Percentiles rank a stretch among this genome's conserved stretches.
These are phyloP conservation scores for Otolemur garnettii DNA, from an alignment of 2,113 vertebrate genomes.

Conservation along the genomic window DNA sequence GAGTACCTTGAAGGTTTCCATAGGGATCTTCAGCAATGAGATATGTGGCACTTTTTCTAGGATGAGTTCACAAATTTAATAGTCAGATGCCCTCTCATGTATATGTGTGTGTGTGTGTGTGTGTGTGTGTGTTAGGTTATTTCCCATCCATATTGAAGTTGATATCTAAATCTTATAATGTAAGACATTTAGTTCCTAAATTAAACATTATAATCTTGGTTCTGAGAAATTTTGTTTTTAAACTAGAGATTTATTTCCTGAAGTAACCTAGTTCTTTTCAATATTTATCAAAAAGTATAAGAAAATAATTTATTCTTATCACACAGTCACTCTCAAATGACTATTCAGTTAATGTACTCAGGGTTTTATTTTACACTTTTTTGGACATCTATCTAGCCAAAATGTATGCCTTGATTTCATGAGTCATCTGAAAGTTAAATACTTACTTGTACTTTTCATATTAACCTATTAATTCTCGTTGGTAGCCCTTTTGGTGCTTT, in stretches of 20 bases:
- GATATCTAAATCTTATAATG: conserved; percentile 14
- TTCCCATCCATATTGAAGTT: background rate
- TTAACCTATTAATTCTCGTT: background rate
- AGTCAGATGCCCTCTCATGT: too few relatives aligned
- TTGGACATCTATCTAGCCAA: background rate
- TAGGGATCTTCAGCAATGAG: too few relatives aligned
- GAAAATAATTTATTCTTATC: conserved; percentile 46
- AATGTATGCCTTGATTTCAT: conserved; percentile 21
- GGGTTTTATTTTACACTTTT: background rate
- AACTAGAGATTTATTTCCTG: background rate
- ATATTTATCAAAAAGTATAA: background rate
- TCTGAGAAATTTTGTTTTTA: background rate
- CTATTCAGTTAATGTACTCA: background rate
- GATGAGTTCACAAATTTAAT: too few relatives aligned
- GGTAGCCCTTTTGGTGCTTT: background rate
- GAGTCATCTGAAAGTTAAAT: background rate
- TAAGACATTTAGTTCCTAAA: background rate
- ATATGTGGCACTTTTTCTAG: too few relatives aligned
- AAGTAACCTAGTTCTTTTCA: background rate
- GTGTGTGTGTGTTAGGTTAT: background rate
- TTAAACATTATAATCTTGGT: background rate
- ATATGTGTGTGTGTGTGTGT: too few relatives aligned
- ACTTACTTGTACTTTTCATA: background rate
- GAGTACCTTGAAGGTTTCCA: too few relatives aligned
- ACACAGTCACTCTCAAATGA: background rate